phyloP scores from a whole-genome alignment of 1,140 invertebrate species.

The Hypsibius dujardini region DNA sequence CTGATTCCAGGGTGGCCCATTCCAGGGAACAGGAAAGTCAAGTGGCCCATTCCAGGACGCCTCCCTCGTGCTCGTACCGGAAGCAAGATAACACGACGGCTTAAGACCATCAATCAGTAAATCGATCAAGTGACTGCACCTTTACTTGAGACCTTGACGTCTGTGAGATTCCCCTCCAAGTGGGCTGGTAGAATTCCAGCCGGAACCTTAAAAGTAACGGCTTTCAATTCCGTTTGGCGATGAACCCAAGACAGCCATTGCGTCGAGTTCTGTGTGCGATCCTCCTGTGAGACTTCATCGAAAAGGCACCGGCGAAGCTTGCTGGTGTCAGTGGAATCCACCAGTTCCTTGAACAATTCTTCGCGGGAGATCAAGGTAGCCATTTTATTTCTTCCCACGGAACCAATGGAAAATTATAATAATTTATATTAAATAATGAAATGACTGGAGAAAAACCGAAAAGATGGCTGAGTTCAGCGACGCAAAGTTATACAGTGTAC shows the following conservation, averaged over 20 bases:
- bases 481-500: too few species aligned
- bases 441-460: too few species aligned
- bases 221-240: background rate
- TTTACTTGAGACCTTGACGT: background rate
- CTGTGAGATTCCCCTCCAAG: background rate
- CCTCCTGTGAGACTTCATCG: background rate
- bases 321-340: background rate
- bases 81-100: too few species aligned
- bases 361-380: background rate
- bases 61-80: too few species aligned
- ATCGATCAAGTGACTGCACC: too few species aligned
- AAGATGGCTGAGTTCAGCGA: too few species aligned
- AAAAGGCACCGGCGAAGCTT: background rate
- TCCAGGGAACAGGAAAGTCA: too few species aligned
- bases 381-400: background rate
- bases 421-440: too few species aligned
- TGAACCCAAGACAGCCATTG: slow-evolving; percentile 7
- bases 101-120: too few species aligned
- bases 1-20: too few species aligned
- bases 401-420: too few species aligned
- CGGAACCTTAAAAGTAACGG: background rate
- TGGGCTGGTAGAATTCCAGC: background rate
- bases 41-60: too few species aligned
- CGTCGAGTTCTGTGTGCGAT: background rate
- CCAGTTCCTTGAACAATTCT: slow-evolving; percentile 10